Evolutionary conservation across 2,113 vertebrate species (phyloP).

Genomic region (Tringa solitaria): DNA sequence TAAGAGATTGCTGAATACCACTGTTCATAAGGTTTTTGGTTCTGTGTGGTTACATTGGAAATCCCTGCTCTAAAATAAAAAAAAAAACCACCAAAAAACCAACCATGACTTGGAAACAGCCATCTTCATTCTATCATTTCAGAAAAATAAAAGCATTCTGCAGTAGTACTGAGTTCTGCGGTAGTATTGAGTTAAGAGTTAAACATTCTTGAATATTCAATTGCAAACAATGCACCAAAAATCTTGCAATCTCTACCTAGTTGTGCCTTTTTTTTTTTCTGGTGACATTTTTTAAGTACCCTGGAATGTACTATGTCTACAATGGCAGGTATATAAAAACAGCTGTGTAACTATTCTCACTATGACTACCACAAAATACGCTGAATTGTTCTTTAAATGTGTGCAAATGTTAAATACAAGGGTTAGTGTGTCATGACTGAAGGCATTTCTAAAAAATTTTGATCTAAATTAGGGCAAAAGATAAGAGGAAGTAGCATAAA

Average conservation of each 20-base stretch:
- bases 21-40: neutral
- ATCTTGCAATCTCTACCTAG: neutral
- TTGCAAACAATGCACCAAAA: neutral
- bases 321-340: neutral
- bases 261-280: neutral
- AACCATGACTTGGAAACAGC: constrained; percentile 5
- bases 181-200: neutral
- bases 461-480: neutral
- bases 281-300: neutral
- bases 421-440: neutral
- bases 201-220: neutral
- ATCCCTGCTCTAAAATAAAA: neutral
- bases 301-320: neutral
- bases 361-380: neutral
- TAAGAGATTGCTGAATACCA: neutral
- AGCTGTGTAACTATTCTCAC: neutral
- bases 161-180: neutral
- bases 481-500: neutral
- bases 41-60: neutral
- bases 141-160: constrained; percentile 2
- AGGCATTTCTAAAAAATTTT: neutral
- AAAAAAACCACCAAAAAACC: neutral
- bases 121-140: neutral
- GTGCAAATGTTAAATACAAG: neutral
- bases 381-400: neutral